These are phyloP conservation scores for Manacus vitellinus DNA, from an alignment of 2,113 vertebrate genomes.

Conservation along the genomic window DNA sequence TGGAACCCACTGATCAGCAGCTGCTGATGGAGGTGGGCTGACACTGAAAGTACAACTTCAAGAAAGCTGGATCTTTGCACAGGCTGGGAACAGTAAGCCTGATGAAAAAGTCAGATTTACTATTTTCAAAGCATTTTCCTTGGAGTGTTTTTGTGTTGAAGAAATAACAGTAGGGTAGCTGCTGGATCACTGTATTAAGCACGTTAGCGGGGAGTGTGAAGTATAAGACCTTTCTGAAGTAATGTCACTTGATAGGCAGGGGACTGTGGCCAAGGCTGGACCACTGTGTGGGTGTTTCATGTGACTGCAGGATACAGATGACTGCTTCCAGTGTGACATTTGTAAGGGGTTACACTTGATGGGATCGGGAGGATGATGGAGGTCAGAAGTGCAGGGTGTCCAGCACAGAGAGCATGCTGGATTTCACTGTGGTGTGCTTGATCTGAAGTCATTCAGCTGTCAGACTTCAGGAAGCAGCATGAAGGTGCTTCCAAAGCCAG, in stretches of 20 bases:
- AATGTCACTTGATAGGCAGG: neutral
- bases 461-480: neutral
- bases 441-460: neutral
- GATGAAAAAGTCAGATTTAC: neutral
- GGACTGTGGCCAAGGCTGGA: neutral
- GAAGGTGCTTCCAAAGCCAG: neutral
- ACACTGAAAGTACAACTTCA: neutral
- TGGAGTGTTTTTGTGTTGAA: neutral
- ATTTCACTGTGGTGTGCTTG: neutral
- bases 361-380: neutral
- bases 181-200: neutral
- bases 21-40: neutral
- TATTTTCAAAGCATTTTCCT: neutral
- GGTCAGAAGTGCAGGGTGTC: neutral
- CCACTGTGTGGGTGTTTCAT: neutral
- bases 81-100: neutral
- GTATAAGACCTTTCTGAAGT: neutral
- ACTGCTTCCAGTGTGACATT: neutral
- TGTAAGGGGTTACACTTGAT: neutral
- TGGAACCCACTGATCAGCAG: neutral
- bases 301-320: neutral
- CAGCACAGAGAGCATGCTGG: neutral
- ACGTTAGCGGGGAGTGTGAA: neutral
- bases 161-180: constrained; percentile 2
- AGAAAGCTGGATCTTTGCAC: neutral